phyloP scores from a whole-genome alignment of 2,113 vertebrate species.

The Nyctibius bracteatus region DNA sequence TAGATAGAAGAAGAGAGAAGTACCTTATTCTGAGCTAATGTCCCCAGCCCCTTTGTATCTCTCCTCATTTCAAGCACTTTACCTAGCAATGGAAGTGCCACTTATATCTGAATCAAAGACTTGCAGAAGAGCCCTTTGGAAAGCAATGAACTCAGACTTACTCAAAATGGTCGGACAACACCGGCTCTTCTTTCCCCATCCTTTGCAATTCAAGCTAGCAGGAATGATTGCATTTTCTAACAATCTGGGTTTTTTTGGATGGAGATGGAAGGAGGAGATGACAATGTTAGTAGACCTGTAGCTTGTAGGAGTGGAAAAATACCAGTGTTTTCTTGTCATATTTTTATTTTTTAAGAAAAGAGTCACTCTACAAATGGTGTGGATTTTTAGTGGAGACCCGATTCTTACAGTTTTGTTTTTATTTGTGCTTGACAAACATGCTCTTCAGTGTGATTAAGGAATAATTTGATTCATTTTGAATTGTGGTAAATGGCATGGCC shows the following conservation, averaged over 20 bases:
- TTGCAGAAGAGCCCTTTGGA: background rate
- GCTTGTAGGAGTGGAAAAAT: background rate
- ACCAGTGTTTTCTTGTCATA: background rate
- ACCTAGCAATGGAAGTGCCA: background rate
- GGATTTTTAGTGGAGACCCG: background rate
- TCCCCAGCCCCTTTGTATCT: conserved; percentile 56
- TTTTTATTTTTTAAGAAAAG: background rate
- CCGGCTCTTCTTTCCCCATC: background rate
- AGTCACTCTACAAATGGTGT: background rate
- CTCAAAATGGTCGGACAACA: background rate
- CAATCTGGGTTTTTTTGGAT: background rate
- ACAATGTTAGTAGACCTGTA: background rate
- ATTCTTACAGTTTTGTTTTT: conserved; percentile 26
- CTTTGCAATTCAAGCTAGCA: background rate
- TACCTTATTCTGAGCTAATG: conserved; percentile 20
- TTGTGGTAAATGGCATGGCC: conserved; percentile 33
- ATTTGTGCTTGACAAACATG: conserved; percentile 22
- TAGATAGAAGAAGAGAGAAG: conserved; percentile 13
- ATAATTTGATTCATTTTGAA: conserved; percentile 64
- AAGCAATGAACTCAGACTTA: background rate
- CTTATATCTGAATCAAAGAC: background rate
- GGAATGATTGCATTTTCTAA: background rate
- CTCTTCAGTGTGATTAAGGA: conserved; percentile 60
- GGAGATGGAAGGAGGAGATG: background rate
- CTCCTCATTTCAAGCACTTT: conserved; percentile 46